Base-by-base conservation (phyloP, 2,797 vertebrate species). In the Acipenser ruthenus region DNA sequence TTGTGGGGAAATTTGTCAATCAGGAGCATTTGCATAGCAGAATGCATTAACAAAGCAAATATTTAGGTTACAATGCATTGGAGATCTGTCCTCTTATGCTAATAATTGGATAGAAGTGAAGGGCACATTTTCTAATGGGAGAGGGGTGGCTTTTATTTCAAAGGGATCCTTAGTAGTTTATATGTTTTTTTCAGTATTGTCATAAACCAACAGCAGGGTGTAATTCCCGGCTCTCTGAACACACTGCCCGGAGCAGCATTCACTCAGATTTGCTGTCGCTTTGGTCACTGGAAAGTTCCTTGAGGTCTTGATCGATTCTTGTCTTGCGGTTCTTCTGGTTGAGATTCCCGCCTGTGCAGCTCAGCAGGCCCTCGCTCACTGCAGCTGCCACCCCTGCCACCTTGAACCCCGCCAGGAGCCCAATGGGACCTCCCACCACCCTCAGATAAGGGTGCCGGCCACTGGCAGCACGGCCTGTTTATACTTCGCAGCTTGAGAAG, bases 321-420 rank as follows among this genome's bases (percentile, higher is more conserved):
- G 79, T 69, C 75, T 67, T 82, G 81, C 84, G 89, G 68, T 88
- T 85, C 76, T 87, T 94, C 80, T 93, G 93, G 80, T 96, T 92
- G 77, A 97, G 4, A 84, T 91, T 98, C 68, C 95, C 95, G 69
- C 96, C 94, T 4, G 93, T 95, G 64, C 93, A 99, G 71, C 95
- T 95, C 73, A 98, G 84, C 68, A 94, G 86, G 47, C 96, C 91
- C 11, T 95, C 96, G 62, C 96, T 94, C 62, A 99, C 69, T 55
- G 95, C 95, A n/a, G 95, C 93, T 66, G 93, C 96, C 74, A 97
- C 85, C 65, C 94, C 95, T 49, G 90, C 95, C 50, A 90, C 87
- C 87, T 99, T 99, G 86, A 97, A 95, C 72, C 96, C 95, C 6
- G 88, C 95, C 67, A 99, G 85, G 79, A 99, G 90, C 63, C 95